A percentile compares a stretch with the other conserved stretches of the same genome.
Evolutionary conservation across 2,113 vertebrate genomes (phyloP).

Genomic region (Heliornis fulica): DNA sequence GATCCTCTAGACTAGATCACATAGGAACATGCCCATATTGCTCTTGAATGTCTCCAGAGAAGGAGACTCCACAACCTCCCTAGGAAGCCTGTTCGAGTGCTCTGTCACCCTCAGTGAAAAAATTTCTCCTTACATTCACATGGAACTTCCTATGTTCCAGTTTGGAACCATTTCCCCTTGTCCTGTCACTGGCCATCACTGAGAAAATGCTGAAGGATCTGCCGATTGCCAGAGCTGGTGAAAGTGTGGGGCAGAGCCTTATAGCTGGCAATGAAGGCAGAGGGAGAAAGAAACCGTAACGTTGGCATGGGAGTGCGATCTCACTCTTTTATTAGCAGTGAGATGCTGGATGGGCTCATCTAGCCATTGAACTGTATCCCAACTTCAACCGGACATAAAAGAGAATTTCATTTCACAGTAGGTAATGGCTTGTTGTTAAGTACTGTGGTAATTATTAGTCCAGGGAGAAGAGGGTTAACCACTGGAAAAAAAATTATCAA

Average conservation of each 20-base stretch:
- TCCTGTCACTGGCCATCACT: too few species aligned
- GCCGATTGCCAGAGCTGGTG: not conserved
- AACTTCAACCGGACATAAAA: not conserved
- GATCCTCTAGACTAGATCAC: too few species aligned
- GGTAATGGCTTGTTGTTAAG: not conserved
- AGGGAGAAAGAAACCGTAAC: not conserved
- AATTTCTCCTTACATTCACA: too few species aligned
- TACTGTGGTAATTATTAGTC: not conserved
- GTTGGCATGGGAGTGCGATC: not conserved
- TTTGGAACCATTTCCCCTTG: too few species aligned
- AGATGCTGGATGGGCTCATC: not conserved
- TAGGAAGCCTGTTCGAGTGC: too few species aligned
- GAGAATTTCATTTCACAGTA: not conserved
- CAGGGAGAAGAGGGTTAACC: not conserved
- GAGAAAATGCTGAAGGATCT: too few species aligned
- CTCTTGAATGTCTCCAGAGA: too few species aligned
- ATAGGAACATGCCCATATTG: too few species aligned
- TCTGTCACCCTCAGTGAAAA: too few species aligned
- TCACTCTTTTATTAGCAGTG: not conserved
- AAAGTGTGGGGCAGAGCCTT: not conserved
- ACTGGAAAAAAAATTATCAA: not conserved
- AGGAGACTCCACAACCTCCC: too few species aligned
- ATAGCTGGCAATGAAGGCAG: not conserved
- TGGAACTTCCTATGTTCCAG: too few species aligned
- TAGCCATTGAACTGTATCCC: not conserved